Percentiles rank a stretch among this genome's conserved stretches.
These are phyloP conservation scores for Iguana delicatissima DNA, from an alignment of 2,797 vertebrate genomes.

Conservation along the genomic window DNA sequence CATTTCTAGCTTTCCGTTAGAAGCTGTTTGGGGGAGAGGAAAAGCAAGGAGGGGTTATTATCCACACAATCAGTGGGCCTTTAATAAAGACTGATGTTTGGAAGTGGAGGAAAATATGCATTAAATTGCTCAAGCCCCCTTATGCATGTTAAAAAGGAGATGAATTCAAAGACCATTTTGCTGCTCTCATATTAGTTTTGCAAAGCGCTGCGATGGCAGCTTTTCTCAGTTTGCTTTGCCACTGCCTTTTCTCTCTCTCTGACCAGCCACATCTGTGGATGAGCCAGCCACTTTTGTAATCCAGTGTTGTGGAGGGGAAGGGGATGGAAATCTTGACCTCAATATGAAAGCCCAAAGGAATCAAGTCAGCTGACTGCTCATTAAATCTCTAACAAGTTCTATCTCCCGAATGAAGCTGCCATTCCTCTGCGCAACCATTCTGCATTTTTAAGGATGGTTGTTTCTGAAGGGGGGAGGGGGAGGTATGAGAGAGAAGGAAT, in stretches of 20 bases:
- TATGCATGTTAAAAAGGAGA: neutral
- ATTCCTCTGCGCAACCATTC: neutral
- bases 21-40: too few species aligned
- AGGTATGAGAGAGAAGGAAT: too few species aligned
- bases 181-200: neutral
- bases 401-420: neutral
- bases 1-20: neutral
- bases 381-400: constrained; percentile 9
- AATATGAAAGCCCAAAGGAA: constrained; percentile 4
- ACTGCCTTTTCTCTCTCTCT: neutral
- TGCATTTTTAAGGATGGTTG: neutral
- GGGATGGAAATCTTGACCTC: neutral
- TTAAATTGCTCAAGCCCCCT: too few species aligned
- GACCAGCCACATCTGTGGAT: neutral
- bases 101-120: neutral
- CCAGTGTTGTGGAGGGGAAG: neutral
- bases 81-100: neutral
- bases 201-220: neutral
- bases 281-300: neutral
- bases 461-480: neutral
- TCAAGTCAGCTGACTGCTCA: neutral
- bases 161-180: neutral
- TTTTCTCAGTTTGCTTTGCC: neutral
- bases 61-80: neutral
- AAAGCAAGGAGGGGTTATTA: neutral